Base-by-base conservation (phyloP, 2,113 vertebrate species). In the Festucalex cinctus region DNA sequence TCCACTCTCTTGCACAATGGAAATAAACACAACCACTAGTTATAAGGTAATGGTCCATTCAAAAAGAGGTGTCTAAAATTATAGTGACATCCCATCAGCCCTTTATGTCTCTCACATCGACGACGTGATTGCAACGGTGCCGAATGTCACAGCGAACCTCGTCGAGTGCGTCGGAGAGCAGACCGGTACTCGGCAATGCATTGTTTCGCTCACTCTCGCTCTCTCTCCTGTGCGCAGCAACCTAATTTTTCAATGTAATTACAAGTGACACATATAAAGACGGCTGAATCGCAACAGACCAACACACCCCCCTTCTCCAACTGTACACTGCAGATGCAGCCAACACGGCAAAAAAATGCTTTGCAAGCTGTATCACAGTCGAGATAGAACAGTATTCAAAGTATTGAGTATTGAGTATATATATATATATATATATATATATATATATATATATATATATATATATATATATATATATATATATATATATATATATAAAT, bases 211-310 rank as follows among this genome's bases (percentile, higher is more conserved):
- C 46, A 51, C 26, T 49, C 58, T 17, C 10, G 73, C 24, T 35
- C 28, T 22, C 46, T 63, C 74, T 73, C 75, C 53, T 4, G 3
- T 71, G 69, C 72, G 68, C 68, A 69, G 6, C 56, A 76, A 74
- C 51, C 65, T 64, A 73, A 69, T 87, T 75, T 76, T 83, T 73
- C 78, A 79, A 71, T 62, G 68, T 87, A 65, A 89, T 87, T 86
- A 84, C 75, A 66, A n/a, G 67, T 75, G 85, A 85, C 81, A 84
- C 54, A 63, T 65, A 85, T 76, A 84, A 86, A 82, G 78, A 80
- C 68, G 72, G 74, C 73, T 74, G 73, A 48, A 81, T 83, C 74
- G 74, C 80, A 82, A 83, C 77, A 85, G 58, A 75, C 74, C 81
- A 64, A 69, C 63, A 73, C 75, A 67, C 76, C 76, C 81, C 65